These are phyloP conservation scores for Teleogryllus occipitalis DNA, from an alignment of 1,140 invertebrate genomes.

Conservation along the genomic window DNA sequence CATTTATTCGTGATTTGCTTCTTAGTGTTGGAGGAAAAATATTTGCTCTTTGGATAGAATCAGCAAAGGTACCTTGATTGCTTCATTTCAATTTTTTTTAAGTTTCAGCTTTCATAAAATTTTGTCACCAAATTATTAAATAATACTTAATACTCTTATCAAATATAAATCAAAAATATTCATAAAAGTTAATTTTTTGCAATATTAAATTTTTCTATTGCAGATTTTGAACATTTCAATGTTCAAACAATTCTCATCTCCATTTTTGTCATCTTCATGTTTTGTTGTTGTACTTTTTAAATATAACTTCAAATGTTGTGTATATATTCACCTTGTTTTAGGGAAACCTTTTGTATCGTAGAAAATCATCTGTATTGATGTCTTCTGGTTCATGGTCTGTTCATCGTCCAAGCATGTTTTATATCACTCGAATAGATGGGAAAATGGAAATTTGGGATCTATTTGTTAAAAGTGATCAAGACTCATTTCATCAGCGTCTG, in stretches of 20 bases:
- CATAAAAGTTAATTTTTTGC: slow-evolving; percentile 19
- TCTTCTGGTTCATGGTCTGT: slow-evolving; percentile 45
- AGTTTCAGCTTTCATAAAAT: background rate
- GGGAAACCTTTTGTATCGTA: slow-evolving; percentile 2
- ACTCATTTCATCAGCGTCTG: slow-evolving; percentile 31
- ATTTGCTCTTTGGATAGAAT: slow-evolving; percentile 49
- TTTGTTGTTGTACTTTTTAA: too few relatives aligned
- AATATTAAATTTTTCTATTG: background rate
- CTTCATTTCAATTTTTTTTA: slow-evolving; percentile 35
- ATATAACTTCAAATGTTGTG: background rate
- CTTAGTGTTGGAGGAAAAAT: slow-evolving; percentile 48
- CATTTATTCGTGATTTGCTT: slow-evolving; percentile 42
- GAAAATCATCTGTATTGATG: slow-evolving; percentile 32
- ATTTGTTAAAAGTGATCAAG: slow-evolving; percentile 35
- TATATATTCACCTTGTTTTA: slow-evolving; percentile 7
- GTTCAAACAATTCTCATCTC: too few relatives aligned
- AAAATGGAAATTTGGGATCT: slow-evolving; percentile 51
- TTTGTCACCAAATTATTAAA: background rate
- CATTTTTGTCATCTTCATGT: too few relatives aligned
- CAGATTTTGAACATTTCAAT: background rate
- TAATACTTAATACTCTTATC: background rate
- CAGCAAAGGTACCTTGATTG: slow-evolving; percentile 39
- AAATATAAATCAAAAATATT: slow-evolving; percentile 13
- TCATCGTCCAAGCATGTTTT: slow-evolving; percentile 39
- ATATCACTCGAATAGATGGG: slow-evolving; percentile 43